phyloP scores from a whole-genome alignment of 2,113 vertebrate genomes.

The Argyrosomus japonicus region DNA sequence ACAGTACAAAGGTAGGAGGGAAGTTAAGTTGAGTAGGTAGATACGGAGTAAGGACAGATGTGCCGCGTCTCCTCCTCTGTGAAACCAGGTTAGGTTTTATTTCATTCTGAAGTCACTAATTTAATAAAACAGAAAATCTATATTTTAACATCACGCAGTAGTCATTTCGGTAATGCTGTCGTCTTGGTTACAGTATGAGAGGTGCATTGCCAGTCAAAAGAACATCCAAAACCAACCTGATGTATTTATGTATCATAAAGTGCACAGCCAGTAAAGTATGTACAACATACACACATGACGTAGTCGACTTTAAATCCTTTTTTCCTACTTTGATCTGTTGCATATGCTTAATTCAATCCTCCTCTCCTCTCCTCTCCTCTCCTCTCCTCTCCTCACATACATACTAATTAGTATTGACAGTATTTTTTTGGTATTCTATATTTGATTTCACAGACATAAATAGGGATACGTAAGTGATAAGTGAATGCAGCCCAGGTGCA shows the following conservation, averaged over 20 bases:
- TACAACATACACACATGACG: neutral
- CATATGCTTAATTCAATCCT: neutral
- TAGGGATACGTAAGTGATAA: neutral
- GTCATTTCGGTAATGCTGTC: neutral
- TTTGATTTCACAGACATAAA: neutral
- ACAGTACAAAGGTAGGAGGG: constrained; percentile 25
- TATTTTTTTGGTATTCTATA: neutral
- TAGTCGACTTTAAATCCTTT: constrained; percentile 8
- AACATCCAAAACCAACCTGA: neutral
- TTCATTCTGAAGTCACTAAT: constrained; percentile 2
- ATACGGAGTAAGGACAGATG: constrained; percentile 7
- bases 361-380: neutral
- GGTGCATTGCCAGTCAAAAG: neutral
- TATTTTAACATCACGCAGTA: neutral
- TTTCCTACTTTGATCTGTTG: constrained; percentile 18
- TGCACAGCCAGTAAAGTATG: neutral
- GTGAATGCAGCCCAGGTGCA: neutral
- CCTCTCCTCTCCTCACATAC: neutral
- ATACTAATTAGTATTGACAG: neutral
- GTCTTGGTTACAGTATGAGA: neutral
- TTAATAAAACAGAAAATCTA: neutral
- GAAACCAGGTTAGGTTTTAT: neutral
- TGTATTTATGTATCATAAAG: neutral
- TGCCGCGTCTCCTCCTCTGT: neutral
- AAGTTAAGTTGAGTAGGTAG: neutral